phyloP scores from a whole-genome alignment of 1,140 invertebrate species.

The Oryctes rhinoceros region DNA sequence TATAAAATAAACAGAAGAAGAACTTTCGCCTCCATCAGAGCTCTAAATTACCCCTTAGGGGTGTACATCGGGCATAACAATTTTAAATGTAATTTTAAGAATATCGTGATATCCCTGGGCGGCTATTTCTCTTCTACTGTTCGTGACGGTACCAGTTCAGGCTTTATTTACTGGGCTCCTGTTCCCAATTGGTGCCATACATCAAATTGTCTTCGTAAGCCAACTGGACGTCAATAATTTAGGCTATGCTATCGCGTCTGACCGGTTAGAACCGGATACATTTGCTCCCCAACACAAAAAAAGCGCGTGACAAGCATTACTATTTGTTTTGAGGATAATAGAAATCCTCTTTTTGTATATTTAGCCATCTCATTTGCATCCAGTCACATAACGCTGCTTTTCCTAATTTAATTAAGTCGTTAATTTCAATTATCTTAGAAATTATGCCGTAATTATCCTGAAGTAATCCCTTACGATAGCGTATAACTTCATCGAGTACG shows the following conservation, averaged over 20 bases:
- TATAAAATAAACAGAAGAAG: constrained; percentile 49
- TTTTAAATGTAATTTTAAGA: constrained; percentile 56
- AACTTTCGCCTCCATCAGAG: constrained; percentile 24
- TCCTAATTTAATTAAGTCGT: constrained; percentile 32
- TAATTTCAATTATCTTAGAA: constrained; percentile 32
- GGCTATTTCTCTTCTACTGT: constrained; percentile 52
- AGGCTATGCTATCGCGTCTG: constrained; percentile 34
- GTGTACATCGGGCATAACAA: constrained; percentile 47
- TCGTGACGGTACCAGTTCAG: constrained; percentile 48
- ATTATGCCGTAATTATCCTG: constrained; percentile 24
- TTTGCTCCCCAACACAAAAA: no score
- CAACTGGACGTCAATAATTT: constrained; percentile 57
- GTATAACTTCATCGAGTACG: background rate
- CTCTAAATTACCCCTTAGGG: constrained; percentile 45
- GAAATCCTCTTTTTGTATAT: no score
- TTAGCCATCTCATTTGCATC: constrained; percentile 17
- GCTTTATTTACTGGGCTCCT: constrained; percentile 54
- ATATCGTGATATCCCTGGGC: constrained; percentile 51
- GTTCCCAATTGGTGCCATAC: constrained; percentile 55
- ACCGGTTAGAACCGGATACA: background rate
- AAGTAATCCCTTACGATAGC: constrained; percentile 7
- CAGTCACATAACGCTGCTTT: background rate
- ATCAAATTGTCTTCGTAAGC: constrained; percentile 56
- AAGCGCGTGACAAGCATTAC: no score
- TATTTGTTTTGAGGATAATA: no score